Conservation (phyloP, 2,888 invertebrate species). For the Plebejus argus region DNA sequence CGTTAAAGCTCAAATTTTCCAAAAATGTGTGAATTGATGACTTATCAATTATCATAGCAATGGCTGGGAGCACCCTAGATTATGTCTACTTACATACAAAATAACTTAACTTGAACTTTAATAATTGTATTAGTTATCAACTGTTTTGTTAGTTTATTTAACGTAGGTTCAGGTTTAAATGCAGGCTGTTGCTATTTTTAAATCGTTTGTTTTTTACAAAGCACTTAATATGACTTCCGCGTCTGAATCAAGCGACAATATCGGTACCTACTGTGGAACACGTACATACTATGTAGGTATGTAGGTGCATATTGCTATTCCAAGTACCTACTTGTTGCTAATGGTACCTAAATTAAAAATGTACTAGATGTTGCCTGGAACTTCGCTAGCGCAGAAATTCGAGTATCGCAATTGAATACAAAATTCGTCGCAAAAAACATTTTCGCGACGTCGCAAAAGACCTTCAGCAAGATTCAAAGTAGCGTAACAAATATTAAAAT, state of each 20-base stretch:
- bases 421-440: too few species aligned
- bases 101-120: too few species aligned
- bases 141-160: not conserved
- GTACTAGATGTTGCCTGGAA: not conserved
- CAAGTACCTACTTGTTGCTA: not conserved
- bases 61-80: too few species aligned
- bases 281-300: not conserved
- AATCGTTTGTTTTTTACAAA: slow-evolving; percentile 19
- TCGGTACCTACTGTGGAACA: not conserved
- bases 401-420: too few species aligned
- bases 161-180: not conserved
- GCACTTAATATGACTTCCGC: slow-evolving; percentile 25
- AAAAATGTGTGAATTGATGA: too few species aligned
- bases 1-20: too few species aligned
- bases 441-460: too few species aligned
- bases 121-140: not conserved
- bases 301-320: not conserved
- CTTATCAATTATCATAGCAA: too few species aligned
- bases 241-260: slow-evolving; percentile 17
- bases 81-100: too few species aligned
- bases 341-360: not conserved
- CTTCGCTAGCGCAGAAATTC: too few species aligned
- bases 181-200: slow-evolving; percentile 2
- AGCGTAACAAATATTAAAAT: too few species aligned
- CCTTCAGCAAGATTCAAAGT: too few species aligned